A percentile compares a stretch with the other conserved stretches of the same genome.
Conservation (phyloP, 2,797 vertebrate species). For the Alectoris magna region DNA sequence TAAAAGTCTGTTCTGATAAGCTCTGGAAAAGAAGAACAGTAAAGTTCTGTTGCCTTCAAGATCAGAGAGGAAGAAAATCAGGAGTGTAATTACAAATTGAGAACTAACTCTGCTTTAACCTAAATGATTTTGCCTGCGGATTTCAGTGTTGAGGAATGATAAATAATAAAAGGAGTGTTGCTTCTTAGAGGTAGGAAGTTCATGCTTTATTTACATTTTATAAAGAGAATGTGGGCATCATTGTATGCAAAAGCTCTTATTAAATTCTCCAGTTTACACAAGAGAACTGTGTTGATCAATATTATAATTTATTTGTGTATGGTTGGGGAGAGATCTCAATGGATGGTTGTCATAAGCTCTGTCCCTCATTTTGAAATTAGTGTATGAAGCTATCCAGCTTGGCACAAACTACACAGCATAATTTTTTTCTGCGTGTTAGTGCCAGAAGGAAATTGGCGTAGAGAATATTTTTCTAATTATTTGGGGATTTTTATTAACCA, state of each 20-base stretch:
- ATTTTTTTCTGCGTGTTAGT: constrained; percentile 70
- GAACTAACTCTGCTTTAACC: not conserved
- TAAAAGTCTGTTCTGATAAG: not conserved
- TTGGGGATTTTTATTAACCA: constrained; percentile 72
- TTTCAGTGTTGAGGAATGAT: not conserved
- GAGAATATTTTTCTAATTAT: constrained; percentile 68
- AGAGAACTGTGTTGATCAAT: constrained; percentile 66
- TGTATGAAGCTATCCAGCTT: constrained; percentile 64
- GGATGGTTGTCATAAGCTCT: constrained; percentile 75
- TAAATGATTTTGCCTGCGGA: rapidly evolving
- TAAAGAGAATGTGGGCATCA: constrained; percentile 13
- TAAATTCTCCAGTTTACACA: constrained; percentile 55
- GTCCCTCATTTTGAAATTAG: constrained; percentile 61
- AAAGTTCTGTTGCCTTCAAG: not conserved
- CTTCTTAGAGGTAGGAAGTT: not conserved
- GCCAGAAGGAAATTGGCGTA: constrained; percentile 70
- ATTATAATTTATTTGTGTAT: constrained; percentile 66
- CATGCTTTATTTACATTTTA: constrained; percentile 12
- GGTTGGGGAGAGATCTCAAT: constrained; percentile 58
- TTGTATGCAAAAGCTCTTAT: constrained; percentile 25
- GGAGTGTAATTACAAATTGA: not conserved
- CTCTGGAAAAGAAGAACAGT: not conserved
- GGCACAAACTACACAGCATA: constrained; percentile 41
- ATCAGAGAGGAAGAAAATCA: not conserved
- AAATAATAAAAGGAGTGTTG: not conserved